Conservation (phyloP, 2,888 invertebrate species). For the Limnephilus rhombicus region DNA sequence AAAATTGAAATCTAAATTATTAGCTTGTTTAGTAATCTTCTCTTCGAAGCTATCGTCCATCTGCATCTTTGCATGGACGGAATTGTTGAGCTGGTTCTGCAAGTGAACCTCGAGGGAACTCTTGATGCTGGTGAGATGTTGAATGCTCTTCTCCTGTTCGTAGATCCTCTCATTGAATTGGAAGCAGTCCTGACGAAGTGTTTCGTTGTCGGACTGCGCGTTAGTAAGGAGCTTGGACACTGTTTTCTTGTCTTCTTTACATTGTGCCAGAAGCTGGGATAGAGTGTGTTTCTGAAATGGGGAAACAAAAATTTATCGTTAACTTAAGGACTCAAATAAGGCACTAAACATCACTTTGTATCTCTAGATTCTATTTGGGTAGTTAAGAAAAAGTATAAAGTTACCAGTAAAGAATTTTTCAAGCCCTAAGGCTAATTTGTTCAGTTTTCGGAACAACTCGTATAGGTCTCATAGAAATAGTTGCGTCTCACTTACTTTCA, state of each 20-base stretch:
- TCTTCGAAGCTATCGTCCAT: conserved; percentile 49
- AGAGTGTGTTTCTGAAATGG: conserved; percentile 53
- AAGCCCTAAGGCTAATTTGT: no score
- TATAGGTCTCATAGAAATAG: no score
- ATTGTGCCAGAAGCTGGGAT: conserved; percentile 39
- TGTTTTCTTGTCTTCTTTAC: conserved; percentile 53
- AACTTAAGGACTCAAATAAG: neutral
- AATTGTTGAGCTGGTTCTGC: conserved; percentile 53
- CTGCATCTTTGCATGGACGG: neutral
- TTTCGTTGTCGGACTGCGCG: conserved; percentile 40
- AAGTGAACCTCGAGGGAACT: conserved; percentile 56
- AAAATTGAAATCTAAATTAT: conserved; percentile 27
- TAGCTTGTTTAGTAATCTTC: neutral
- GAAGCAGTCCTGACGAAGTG: conserved; percentile 43
- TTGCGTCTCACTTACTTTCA: no score
- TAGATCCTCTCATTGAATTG: conserved; percentile 49
- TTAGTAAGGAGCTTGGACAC: conserved; percentile 24
- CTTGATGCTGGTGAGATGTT: conserved; percentile 46
- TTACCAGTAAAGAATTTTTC: no score
- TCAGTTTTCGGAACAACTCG: no score
- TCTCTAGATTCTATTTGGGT: no score
- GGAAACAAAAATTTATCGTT: neutral
- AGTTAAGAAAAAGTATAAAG: no score
- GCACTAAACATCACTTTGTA: no score
- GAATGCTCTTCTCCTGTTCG: conserved; percentile 55